Percentiles rank a stretch among this genome's conserved stretches.
Conservation (phyloP, 2,888 invertebrate species). For the Pantelozetes paolii region DNA sequence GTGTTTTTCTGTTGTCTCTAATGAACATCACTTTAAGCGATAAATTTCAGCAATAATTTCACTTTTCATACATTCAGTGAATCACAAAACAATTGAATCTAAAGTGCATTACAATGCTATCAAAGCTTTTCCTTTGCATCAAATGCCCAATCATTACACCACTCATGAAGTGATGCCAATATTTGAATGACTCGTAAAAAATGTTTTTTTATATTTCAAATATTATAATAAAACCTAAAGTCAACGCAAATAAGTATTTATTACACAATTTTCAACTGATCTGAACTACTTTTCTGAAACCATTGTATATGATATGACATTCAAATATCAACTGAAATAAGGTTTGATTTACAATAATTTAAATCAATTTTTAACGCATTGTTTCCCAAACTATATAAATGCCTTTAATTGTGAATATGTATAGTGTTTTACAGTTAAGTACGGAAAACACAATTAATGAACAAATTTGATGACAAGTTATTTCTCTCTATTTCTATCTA, state of each 20-base stretch:
- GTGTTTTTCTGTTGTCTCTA: neutral
- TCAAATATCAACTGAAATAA: neutral
- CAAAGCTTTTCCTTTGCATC: constrained; percentile 27
- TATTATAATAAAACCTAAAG: neutral
- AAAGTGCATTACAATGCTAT: constrained; percentile 2
- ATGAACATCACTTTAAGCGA: neutral
- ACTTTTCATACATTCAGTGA: constrained; percentile 8
- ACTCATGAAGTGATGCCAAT: neutral
- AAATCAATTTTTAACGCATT: constrained; percentile 14
- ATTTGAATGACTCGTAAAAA: constrained; percentile 34
- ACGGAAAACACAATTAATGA: neutral
- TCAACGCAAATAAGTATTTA: constrained; percentile 9
- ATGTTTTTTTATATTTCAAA: neutral
- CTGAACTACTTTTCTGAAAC: neutral
- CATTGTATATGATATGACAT: neutral
- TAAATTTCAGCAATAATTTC: constrained; percentile 14
- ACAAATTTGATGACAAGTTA: neutral
- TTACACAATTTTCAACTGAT: neutral
- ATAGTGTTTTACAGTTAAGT: neutral
- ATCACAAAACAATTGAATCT: neutral
- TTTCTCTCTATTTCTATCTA: neutral
- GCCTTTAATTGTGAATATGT: neutral
- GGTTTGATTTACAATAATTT: neutral
- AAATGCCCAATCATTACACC: constrained; percentile 28
- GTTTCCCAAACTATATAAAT: neutral